phyloP scores from a whole-genome alignment of 92 coral and sea anemone species.

The Desmophyllum pertusum region DNA sequence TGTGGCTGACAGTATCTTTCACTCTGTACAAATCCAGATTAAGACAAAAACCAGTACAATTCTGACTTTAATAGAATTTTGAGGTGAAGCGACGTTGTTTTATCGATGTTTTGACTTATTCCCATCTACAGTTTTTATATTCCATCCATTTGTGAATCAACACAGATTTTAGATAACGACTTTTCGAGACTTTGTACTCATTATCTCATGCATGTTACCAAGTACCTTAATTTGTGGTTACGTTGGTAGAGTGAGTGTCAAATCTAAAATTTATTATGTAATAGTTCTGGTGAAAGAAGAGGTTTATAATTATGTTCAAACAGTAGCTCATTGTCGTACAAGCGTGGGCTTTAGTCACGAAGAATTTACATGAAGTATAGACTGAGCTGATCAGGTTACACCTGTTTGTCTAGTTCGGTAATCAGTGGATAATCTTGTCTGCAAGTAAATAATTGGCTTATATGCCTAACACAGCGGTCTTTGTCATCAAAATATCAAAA shows the following conservation, averaged over 20 bases:
- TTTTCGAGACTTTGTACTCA: neutral
- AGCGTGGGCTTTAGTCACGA: neutral
- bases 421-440: neutral
- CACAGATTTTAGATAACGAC: too few species aligned
- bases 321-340: neutral
- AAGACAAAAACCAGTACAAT: neutral
- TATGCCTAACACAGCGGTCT: too few species aligned
- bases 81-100: neutral
- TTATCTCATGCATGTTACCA: neutral
- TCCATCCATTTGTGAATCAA: neutral
- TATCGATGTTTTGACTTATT: neutral
- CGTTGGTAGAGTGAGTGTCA: neutral
- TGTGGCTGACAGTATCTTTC: neutral
- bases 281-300: conserved; percentile 4
- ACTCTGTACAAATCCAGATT: neutral
- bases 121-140: neutral
- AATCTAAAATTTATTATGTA: neutral
- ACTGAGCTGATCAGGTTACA: neutral
- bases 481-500: neutral
- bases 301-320: neutral
- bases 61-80: neutral
- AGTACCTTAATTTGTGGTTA: neutral
- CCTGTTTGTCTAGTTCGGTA: neutral
- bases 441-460: neutral
- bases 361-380: neutral